Evolutionary conservation across 1,140 invertebrate species (phyloP), one percentile per base, ranked within the genome.

Genomic region (Drosophila azteca): DNA sequence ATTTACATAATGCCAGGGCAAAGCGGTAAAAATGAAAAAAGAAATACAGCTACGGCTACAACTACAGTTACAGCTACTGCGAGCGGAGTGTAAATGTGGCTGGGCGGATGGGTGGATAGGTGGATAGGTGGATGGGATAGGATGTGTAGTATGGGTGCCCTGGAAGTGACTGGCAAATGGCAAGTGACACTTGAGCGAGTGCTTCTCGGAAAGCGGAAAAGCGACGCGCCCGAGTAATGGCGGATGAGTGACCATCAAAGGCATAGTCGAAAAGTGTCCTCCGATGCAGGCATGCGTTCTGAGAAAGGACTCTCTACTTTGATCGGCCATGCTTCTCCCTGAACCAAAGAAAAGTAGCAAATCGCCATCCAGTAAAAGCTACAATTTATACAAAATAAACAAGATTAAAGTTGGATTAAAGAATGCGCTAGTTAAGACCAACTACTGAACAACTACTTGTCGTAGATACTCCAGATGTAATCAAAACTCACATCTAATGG

Each of bases 141-240:
- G 17, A 20, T 20, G 17, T 20, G 17, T 20, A 20, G 17, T 20
- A 20, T 1, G 17, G 17, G 17, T 20, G 29, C 17, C n/a, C 45
- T 35, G 52, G n/a, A 72, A 71, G 68, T 53, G 68, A 71, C 48
- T 61, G 49, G 49, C 67, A 71, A 71, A 61, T 61, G 68, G 67
- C 68, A 52, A 71, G 48, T 53, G 55, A 22, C 55, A 61, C 68
- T 71, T 35, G 15, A 49, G 13, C 46, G 20, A 7, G 46, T 49
- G 22, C 20, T 49, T 49, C 20, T 22, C 35, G 52, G 43, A 58
- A 69, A 49, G 20, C 41, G 44, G 20, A 44, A 70, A 69, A 58
- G 6, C 20, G 35, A 3, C 35, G 35, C 24, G 43, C n/a, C 24
- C n/a, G n/a, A 53, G 29, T 48, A 39, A 48, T 52, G 6, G 7